These are phyloP conservation scores for Siphlonurus alternatus DNA, from an alignment of 2,888 invertebrate species.

Conservation along the genomic window DNA sequence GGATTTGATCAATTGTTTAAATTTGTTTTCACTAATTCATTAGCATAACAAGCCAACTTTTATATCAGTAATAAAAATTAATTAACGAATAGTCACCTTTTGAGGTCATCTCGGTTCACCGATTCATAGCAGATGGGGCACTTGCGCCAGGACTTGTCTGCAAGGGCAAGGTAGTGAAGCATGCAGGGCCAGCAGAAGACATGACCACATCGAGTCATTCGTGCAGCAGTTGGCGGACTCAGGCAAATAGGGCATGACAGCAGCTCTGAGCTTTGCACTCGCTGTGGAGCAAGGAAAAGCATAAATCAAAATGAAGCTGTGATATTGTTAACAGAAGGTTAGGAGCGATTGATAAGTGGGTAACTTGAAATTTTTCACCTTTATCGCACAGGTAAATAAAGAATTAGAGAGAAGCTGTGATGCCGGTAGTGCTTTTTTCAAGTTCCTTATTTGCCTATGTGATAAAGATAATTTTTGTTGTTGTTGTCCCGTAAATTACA, in stretches of 20 bases:
- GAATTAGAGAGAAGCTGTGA: too few species aligned
- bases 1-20: too few species aligned
- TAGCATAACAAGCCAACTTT: too few species aligned
- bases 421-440: too few species aligned
- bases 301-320: constrained; percentile 1
- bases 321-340: constrained; percentile 7
- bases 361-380: neutral
- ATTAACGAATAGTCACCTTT: too few species aligned
- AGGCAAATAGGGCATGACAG: constrained; percentile 86
- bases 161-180: constrained; percentile 74
- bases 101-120: constrained; percentile 62
- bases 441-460: too few species aligned
- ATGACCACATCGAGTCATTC: constrained; percentile 89
- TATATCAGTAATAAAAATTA: too few species aligned
- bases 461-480: too few species aligned
- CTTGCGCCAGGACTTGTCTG: constrained; percentile 63
- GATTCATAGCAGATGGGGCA: constrained; percentile 89
- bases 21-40: too few species aligned
- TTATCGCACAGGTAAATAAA: too few species aligned
- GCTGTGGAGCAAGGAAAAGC: constrained; percentile 27
- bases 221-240: constrained; percentile 67
- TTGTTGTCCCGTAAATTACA: too few species aligned
- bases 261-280: constrained; percentile 44
- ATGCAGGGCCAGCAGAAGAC: constrained; percentile 94
- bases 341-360: neutral